Evolutionary conservation across 2,888 invertebrate species (phyloP).

Genomic region (Synergus gifuensis): DNA sequence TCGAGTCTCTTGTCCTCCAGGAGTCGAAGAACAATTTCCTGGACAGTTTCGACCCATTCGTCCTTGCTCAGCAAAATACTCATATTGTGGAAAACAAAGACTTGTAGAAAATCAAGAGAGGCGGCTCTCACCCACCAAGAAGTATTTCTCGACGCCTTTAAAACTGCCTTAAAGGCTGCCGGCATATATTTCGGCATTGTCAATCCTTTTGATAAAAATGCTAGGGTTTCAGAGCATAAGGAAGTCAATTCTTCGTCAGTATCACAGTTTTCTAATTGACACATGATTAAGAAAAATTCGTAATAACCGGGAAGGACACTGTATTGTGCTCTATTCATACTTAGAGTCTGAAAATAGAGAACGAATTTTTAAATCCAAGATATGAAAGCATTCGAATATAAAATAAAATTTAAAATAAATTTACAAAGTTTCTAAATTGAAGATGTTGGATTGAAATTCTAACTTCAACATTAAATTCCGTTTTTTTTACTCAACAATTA

Average conservation of each 20-base stretch:
- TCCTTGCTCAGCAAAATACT: constrained; percentile 81
- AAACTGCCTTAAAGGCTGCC: constrained; percentile 80
- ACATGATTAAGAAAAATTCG: constrained; percentile 82
- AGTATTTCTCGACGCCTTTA: constrained; percentile 77
- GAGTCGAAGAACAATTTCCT: constrained; percentile 83
- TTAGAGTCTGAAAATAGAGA: constrained; percentile 47
- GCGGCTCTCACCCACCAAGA: constrained; percentile 86
- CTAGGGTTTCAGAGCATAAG: constrained; percentile 84
- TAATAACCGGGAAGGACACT: constrained; percentile 81
- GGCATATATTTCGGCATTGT: constrained; percentile 82
- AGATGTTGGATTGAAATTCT: too few relatives aligned
- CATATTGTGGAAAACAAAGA: constrained; percentile 86
- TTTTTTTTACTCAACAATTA: too few relatives aligned
- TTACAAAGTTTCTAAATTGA: too few relatives aligned
- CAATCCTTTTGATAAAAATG: constrained; percentile 83
- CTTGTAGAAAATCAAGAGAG: constrained; percentile 85
- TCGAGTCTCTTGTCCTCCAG: constrained; percentile 87
- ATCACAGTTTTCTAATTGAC: constrained; percentile 87
- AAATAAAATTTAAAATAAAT: not conserved
- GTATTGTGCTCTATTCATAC: constrained; percentile 73
- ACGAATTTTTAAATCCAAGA: not conserved
- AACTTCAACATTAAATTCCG: too few relatives aligned
- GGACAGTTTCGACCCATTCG: constrained; percentile 80
- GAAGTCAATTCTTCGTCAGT: constrained; percentile 87
- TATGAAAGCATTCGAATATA: not conserved